These are phyloP conservation scores for Orussus abietinus DNA, from an alignment of 1,140 invertebrate species.

Conservation along the genomic window DNA sequence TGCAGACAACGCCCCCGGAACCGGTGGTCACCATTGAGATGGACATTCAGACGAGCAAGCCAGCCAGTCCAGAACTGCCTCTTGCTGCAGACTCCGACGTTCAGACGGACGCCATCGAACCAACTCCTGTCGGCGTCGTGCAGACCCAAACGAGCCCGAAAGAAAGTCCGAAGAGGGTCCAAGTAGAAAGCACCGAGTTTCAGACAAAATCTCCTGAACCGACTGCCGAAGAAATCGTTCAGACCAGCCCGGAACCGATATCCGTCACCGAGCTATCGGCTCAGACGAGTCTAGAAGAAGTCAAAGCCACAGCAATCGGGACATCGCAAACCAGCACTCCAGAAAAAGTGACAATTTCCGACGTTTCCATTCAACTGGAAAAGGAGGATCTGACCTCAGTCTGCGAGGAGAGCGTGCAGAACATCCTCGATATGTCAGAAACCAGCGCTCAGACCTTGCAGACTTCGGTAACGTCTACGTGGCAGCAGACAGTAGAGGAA, in stretches of 20 bases:
- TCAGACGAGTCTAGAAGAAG: constrained; percentile 21
- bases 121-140: constrained; percentile 11
- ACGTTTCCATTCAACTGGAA: constrained; percentile 34
- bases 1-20: constrained; percentile 18
- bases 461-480: background rate
- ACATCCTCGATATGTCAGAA: constrained; percentile 27
- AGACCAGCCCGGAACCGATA: constrained; percentile 3
- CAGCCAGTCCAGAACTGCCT: constrained; percentile 18
- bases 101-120: constrained; percentile 20
- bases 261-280: constrained; percentile 16
- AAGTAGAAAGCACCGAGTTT: constrained; percentile 27
- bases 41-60: constrained; percentile 20
- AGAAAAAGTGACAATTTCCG: constrained; percentile 16
- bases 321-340: constrained; percentile 30
- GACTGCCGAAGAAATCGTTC: constrained; percentile 30
- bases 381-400: constrained; percentile 31
- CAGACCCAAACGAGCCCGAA: constrained; percentile 34
- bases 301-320: constrained; percentile 3
- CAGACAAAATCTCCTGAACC: constrained; percentile 29
- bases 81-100: constrained; percentile 16
- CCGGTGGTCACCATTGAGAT: constrained; percentile 9
- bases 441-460: constrained; percentile 25
- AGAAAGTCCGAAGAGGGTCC: constrained; percentile 19
- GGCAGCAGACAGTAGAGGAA: background rate
- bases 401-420: constrained; percentile 30